Base-by-base conservation (phyloP, 2,888 invertebrate genomes). In the Macrophya annulata region DNA sequence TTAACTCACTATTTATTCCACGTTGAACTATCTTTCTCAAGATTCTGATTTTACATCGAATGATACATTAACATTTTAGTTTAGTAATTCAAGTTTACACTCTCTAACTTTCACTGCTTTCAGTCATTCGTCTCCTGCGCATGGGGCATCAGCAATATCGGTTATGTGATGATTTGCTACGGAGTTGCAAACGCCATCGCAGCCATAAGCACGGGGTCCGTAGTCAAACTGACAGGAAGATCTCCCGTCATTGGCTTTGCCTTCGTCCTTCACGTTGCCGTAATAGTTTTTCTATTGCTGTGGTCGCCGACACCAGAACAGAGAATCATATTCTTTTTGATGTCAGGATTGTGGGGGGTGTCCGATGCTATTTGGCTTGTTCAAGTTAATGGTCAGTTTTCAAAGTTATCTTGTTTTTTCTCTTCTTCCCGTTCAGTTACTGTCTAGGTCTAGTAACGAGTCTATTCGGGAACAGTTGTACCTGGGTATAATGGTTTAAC, bases 101-200 rank as follows among this genome's bases (percentile, higher is more conserved):
- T 77, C 1, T 74, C 25, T 25, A 12, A 62, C 12, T 25, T 62
- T 21, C 21, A 81, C 45, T 81, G 91, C 85, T 91, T 94, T 12
- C 94, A 98, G 97, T 96, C 97, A 0, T 98, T 96, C 91, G 97
- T 98, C 0, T 97, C 97, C 0, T 98, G 98, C 90, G 97, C 97
- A 0, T 97, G 97, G 96, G 97, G 99, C 1, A 97, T 99, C 88
- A 96, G 96, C 88, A 97, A 98, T 93, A 98, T 99, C 83, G 99
- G 99, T 0, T 98, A 97, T 92, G 98, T 98, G 84, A 97, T 99
- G 97, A 98, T 99, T 87, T 98, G 98, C 92, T 98, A 98, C 92
- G 99, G 99, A 0, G 95, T 97, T 9, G 96, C 96, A 88, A 98
- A 98, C 91, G 98, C 98, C 0, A 92, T 98, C n/a, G 97, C 97